Evolutionary conservation across 2,888 invertebrate genomes (phyloP).

Genomic region (Stictocephala bisonia): DNA sequence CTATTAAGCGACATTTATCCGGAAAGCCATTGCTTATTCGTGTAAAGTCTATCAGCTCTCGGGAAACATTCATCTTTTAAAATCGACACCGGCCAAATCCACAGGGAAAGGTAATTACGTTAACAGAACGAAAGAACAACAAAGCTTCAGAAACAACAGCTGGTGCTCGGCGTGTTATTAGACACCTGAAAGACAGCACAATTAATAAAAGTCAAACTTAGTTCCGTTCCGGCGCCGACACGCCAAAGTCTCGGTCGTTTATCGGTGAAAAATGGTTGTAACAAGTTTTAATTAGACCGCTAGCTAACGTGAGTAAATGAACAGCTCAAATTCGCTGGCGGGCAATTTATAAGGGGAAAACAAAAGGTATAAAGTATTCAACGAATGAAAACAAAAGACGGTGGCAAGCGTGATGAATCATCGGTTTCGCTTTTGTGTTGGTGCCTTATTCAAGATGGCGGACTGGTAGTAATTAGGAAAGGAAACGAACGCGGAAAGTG

Average conservation of each 20-base stretch:
- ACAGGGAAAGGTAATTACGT: too few species aligned
- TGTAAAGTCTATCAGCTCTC: too few species aligned
- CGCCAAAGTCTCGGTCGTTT: neutral
- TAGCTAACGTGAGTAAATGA: neutral
- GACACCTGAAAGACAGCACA: neutral
- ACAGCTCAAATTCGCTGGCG: neutral
- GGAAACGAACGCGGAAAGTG: constrained; percentile 12
- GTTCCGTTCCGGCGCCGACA: neutral
- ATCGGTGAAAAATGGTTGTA: constrained; percentile 4
- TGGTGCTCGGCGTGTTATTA: neutral
- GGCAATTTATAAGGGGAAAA: neutral
- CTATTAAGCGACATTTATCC: too few species aligned
- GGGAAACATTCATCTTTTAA: too few species aligned
- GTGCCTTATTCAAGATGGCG: constrained; percentile 37
- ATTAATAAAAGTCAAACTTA: constrained; percentile 32
- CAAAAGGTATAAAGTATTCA: neutral
- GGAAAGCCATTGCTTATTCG: too few species aligned
- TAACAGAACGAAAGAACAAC: too few species aligned
- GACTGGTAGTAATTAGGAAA: constrained; percentile 25
- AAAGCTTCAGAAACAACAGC: too few species aligned
- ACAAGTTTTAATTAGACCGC: constrained; percentile 9
- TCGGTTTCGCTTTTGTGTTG: constrained; percentile 11
- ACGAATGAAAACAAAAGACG: neutral
- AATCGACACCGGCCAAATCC: too few species aligned
- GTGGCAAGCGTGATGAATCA: neutral